Evolutionary conservation across 2,113 vertebrate species (phyloP).

Genomic region (Corydoras sp.): DNA sequence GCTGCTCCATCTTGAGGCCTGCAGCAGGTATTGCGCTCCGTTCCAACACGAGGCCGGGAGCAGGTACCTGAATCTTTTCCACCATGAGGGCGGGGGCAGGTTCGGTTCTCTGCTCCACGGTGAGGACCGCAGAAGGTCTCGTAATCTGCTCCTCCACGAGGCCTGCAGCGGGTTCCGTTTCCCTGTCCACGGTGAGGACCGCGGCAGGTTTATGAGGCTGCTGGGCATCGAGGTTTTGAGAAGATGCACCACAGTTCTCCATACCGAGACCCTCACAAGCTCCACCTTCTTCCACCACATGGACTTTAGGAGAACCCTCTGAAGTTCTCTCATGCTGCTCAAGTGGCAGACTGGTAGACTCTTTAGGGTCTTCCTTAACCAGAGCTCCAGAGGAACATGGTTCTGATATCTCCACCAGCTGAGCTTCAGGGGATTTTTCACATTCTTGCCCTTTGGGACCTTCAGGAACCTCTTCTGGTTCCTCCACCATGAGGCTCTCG

Average conservation of each 20-base stretch:
- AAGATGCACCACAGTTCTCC: not conserved
- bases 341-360: no score
- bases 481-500: not conserved
- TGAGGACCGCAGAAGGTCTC: not conserved
- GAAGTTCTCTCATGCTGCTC: constrained; percentile 2
- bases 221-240: not conserved
- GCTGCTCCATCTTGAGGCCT: no score
- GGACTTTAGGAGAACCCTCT: constrained; percentile 3
- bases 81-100: not conserved
- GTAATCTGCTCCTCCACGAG: not conserved
- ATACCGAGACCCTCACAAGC: not conserved
- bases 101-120: not conserved
- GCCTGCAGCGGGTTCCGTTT: not conserved
- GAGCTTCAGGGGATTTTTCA: not conserved
- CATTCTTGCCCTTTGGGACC: not conserved
- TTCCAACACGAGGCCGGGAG: not conserved
- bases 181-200: not conserved
- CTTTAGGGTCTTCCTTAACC: not conserved
- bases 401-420: not conserved
- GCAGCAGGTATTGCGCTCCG: no score
- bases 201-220: no score
- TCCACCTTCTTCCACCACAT: not conserved
- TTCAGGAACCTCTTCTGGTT: not conserved
- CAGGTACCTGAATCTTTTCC: constrained; percentile 7
- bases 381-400: no score